Evolutionary conservation across 2,797 vertebrate genomes (phyloP), one percentile per base, ranked within the genome.

Genomic region (Urocyon cinereoargenteus): DNA sequence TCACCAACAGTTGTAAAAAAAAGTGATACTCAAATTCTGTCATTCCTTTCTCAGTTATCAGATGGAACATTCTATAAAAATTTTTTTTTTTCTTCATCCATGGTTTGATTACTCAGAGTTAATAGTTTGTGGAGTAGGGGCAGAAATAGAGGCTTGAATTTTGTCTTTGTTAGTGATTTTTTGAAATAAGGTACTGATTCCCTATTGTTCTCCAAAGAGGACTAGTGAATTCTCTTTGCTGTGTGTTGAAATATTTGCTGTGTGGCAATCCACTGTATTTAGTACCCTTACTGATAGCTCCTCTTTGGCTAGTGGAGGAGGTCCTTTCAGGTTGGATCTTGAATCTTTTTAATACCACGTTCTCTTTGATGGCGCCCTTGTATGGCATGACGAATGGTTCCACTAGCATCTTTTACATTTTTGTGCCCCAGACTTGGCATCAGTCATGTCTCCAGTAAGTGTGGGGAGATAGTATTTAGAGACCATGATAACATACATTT

Each of bases 91-190:
- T 14, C 70, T 24, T 59, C 28, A 53, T 55, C 61, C 82, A 3
- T 45, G 83, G 21, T 72, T 73, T 72, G 21, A 24, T 75, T 84
- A 75, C 40, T 22, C 13, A 68, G 21, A 87, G 8, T 36, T 21
- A 66, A 53, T 61, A 49, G 31, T 84, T 82, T 26, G 8, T 64
- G 3, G 22, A 83, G 24, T 24, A 90, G 62, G 21, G 22, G 26
- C 6, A 75, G 70, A 75, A 75, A 55, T 57, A 93, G 91, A 68
- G 79, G 14, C 22, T 95, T 77, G 51, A 12, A 75, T 78, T 94
- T 75, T 81, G 31, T n/a, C 18, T 72, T 94, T 45, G 53, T 93
- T 62, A 62, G 83, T 77, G 55, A 92, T 14, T 91, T 94, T 95
- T 88, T 15, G 34, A 36, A 94, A 62, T 73, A 84, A 45, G 13